Evolutionary conservation across 92 coral and sea anemone species (phyloP), one percentile per base, ranked within the genome.

Genomic region (Epizoanthus stellaris): DNA sequence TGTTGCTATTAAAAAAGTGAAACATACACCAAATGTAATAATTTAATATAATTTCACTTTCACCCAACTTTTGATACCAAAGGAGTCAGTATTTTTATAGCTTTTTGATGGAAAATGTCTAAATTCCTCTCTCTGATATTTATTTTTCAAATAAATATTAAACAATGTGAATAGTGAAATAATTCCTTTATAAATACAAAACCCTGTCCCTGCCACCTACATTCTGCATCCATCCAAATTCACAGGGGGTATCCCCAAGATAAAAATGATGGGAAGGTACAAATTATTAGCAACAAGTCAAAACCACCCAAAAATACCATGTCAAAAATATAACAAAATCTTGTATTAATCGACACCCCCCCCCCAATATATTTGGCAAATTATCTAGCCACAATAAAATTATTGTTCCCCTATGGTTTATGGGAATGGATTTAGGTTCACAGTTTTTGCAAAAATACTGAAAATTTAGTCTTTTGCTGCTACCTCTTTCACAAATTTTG

Each of bases 11-110:
- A 43, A 43, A 6, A 30, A 43, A 43, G 49, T 43, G 21, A 63
- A 20, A 63, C 68, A 63, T 63, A 21, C 68, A 63, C 68, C 68
- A 63, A 63, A 63, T 60, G 65, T 20, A 60, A 60, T 60, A 60
- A 60, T 60, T 60, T 20, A 60, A 60, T 60, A 60, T 43, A 43
- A 43, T 43, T 60, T 20, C 20, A 60, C 65, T n/a, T 60, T 60
- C 20, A 60, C 65, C 65, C 9, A 60, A 60, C 65, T 20, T 60
- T 60, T 43, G 49, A 6, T 43, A 6, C 49, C 49, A 43, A 43
- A 43, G 36, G 36, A 30, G 36, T 30, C 36, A 57, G 61, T 0
- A 57, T 57, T 57, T 57, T 57, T 57, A 57, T 57, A 57, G 61
- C 61, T 57, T 57, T 57, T 57, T 57, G 61, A 57, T 57, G 61